phyloP scores from a whole-genome alignment of 2,113 vertebrate species.

The Madoqua kirkii region DNA sequence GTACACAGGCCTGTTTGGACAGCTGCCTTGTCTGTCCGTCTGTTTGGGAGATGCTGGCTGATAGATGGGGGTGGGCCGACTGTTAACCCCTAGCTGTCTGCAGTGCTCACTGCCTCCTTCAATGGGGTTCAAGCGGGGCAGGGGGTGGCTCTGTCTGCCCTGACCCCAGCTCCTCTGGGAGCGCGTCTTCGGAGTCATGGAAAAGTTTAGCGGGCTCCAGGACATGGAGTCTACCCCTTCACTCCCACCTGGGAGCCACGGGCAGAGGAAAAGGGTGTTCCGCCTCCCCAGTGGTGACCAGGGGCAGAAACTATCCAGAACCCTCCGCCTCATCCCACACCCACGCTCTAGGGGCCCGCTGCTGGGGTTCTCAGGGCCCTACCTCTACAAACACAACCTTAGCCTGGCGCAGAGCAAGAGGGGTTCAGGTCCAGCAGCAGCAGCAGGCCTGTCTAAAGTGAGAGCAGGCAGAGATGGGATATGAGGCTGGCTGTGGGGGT shows the following conservation, averaged over 20 bases:
- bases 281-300: neutral
- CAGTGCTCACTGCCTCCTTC: neutral
- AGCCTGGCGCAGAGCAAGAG: neutral
- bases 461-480: neutral
- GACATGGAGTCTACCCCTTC: neutral
- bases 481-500: neutral
- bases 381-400: neutral
- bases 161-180: neutral
- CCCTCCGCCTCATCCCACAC: no score
- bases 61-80: constrained; percentile 39
- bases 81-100: constrained; percentile 66
- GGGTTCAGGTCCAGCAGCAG: neutral
- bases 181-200: neutral
- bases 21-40: constrained; percentile 80
- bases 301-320: neutral
- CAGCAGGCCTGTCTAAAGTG: neutral
- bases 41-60: constrained; percentile 73
- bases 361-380: neutral
- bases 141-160: neutral
- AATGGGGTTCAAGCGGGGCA: neutral
- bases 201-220: neutral
- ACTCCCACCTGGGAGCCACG: neutral
- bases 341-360: neutral
- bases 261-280: neutral
- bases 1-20: constrained; percentile 85